A percentile compares a stretch with the other conserved stretches of the same genome.
Conservation (phyloP, 2,113 vertebrate genomes). For the Cyprinus carpio region DNA sequence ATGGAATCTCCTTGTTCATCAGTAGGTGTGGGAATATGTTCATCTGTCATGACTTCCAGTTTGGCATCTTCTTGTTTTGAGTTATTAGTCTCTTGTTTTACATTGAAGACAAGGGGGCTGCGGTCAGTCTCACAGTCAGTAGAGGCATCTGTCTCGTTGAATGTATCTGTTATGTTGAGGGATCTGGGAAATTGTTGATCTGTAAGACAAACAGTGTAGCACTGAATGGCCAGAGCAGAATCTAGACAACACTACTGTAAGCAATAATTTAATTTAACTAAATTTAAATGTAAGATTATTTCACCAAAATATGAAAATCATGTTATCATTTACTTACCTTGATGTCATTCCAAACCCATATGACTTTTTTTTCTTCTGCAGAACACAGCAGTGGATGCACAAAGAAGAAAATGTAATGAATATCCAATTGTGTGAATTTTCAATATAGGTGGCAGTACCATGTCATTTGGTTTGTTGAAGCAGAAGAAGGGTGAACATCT, state of each 20-base stretch:
- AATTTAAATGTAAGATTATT: background rate
- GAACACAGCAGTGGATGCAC: background rate
- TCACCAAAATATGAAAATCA: background rate
- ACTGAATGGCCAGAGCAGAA: background rate
- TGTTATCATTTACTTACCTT: background rate
- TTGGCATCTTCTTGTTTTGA: slow-evolving; percentile 66
- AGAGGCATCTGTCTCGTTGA: slow-evolving; percentile 3
- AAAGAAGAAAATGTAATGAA: background rate
- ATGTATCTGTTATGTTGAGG: slow-evolving; percentile 59
- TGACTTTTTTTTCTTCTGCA: background rate
- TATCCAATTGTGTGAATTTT: background rate
- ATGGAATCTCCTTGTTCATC: slow-evolving; percentile 82
- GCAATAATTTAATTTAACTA: background rate
- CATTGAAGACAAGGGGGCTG: slow-evolving; percentile 63
- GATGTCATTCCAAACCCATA: background rate
- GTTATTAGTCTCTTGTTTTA: slow-evolving; percentile 76
- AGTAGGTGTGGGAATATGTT: slow-evolving; percentile 66
- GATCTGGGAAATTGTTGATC: slow-evolving; percentile 68
- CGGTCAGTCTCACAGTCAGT: slow-evolving; percentile 26
- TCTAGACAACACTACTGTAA: background rate
- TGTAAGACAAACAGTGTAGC: slow-evolving; percentile 71
- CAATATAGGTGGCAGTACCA: background rate
- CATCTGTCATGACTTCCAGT: slow-evolving; percentile 63
- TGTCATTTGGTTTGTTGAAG: background rate
- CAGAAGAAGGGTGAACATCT: background rate